Base-by-base conservation (phyloP, 2,888 invertebrate genomes). In the Ypsolopha scabrella region DNA sequence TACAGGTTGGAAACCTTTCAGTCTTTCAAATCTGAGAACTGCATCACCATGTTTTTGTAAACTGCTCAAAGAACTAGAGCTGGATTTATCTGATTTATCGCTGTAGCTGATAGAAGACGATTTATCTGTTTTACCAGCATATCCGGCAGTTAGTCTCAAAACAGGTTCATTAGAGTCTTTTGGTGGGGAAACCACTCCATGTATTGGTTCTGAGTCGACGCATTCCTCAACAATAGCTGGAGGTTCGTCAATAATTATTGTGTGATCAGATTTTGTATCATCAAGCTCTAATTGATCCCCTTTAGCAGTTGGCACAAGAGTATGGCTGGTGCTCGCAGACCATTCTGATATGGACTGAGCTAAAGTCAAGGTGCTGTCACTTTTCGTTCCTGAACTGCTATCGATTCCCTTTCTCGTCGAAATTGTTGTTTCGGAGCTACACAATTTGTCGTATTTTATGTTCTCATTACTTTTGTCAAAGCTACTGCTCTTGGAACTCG, bases 281-380 rank as follows among this genome's bases (percentile, higher is more conserved):
- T 88, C 75, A 61, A 78, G 52, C 61, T 87, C 73, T 33, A 66
- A 64, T 66, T 78, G 69, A 67, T 83, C 80, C 70, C 86, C 80
- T 54, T 87, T 87, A 10, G 87, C 80, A 38, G 91, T 90, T 9
- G 90, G 91, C 45, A 93, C 88, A 7, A 94, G 85, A 0, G 93
- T 93, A 52, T 93, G 92, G 62, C 93, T 93, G 14, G 92, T 92
- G 57, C 94, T 94, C 1, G 92, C 93, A 0, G 94, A 94, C 93
- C 94, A 94, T 59, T 94, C 94, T 0, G 94, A 94, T 61, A 94
- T 92, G 1, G 93, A 93, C 56, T 93, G 93, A 1, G 93, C 94
- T 39, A 92, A 68, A 1, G 90, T 90, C 48, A 92, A 71, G 0
- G 94, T 94, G 64, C 94, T 94, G 62, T 94, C 94, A 58, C 94